These are phyloP conservation scores for Psilopsiagon aurifrons DNA, from an alignment of 2,113 vertebrate species.

Conservation along the genomic window DNA sequence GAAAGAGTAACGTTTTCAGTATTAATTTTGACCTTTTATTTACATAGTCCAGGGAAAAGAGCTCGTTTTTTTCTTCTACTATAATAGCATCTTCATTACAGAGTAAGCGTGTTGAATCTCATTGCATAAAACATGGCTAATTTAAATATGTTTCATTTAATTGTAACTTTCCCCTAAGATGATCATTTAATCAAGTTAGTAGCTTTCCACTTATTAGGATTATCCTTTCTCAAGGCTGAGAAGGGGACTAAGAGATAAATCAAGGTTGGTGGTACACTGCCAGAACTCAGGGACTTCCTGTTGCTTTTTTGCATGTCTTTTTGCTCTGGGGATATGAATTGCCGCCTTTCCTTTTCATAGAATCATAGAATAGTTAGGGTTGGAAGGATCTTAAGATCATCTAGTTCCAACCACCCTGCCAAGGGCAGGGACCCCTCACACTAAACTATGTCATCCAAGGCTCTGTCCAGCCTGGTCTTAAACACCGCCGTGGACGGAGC, in stretches of 20 bases:
- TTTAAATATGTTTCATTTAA: conserved; percentile 1
- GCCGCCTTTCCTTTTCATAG: background rate
- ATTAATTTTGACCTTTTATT: background rate
- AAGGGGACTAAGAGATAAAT: background rate
- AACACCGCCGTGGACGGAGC: too few relatives aligned
- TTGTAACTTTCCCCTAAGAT: conserved; percentile 27
- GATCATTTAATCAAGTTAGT: conserved; percentile 7
- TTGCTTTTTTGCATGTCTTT: conserved; percentile 15
- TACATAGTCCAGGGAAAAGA: background rate
- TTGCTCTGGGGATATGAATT: background rate
- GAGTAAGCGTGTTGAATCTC: background rate
- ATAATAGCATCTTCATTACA: background rate
- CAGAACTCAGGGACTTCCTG: background rate
- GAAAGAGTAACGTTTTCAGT: background rate
- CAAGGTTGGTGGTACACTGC: background rate
- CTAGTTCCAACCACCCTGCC: too few relatives aligned
- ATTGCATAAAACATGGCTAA: background rate
- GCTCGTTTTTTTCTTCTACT: accelerated
- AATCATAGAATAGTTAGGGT: too few relatives aligned
- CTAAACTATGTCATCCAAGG: too few relatives aligned
- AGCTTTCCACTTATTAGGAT: background rate
- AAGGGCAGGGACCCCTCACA: too few relatives aligned
- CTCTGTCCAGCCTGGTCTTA: too few relatives aligned
- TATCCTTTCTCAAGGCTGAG: background rate
- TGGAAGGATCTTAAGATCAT: too few relatives aligned